Evolutionary conservation across 2,113 vertebrate genomes (phyloP).

Genomic region (Paracanthobrama guichenoti): DNA sequence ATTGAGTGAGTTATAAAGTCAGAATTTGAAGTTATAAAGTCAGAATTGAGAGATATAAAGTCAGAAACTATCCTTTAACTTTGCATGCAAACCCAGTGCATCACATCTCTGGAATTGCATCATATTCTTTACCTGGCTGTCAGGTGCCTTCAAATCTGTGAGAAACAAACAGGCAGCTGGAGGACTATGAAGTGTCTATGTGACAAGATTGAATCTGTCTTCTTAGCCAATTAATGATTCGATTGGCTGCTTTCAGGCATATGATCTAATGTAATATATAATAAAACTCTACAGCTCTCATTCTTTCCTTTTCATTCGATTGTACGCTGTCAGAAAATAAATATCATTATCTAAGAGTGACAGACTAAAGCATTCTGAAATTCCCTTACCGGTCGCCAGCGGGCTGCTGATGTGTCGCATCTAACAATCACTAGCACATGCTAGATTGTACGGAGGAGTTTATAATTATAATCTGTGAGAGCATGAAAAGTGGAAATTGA

Average conservation of each 20-base stretch:
- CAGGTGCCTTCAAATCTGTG: neutral
- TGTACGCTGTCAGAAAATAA: conserved; percentile 25
- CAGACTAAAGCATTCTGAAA: conserved; percentile 27
- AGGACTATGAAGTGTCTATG: neutral
- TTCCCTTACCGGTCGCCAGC: neutral
- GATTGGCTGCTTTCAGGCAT: neutral
- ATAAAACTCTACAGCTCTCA: conserved; percentile 12
- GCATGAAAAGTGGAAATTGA: conserved; percentile 45
- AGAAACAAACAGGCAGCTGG: neutral
- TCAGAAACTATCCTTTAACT: neutral
- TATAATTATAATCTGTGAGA: conserved; percentile 51
- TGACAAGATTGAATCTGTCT: neutral
- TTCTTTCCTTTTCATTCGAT: conserved; percentile 6
- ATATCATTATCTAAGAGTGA: conserved; percentile 42
- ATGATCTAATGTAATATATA: conserved; percentile 10
- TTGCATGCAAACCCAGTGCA: neutral
- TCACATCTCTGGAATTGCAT: neutral
- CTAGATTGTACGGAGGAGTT: conserved; percentile 33
- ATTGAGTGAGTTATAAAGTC: too few species aligned
- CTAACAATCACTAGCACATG: conserved; percentile 40
- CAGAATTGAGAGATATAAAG: too few species aligned
- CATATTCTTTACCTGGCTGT: neutral
- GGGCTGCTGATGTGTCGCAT: neutral
- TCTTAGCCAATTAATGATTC: neutral
- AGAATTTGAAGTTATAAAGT: too few species aligned